Percentiles rank a stretch among this genome's conserved stretches.
These are phyloP conservation scores for Enteromius mattozi DNA, from an alignment of 2,797 vertebrate genomes.

Conservation along the genomic window DNA sequence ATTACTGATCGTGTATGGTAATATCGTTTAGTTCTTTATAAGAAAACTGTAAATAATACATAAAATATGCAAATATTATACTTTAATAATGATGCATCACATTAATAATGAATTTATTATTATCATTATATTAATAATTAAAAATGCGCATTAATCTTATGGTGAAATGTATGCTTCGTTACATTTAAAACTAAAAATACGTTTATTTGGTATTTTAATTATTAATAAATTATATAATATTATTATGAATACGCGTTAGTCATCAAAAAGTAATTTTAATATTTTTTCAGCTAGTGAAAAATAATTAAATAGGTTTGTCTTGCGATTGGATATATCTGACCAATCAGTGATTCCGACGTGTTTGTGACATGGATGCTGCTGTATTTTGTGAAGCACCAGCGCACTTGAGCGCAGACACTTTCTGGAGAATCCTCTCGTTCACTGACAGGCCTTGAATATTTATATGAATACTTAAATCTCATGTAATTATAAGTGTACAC, in stretches of 20 bases:
- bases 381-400: neutral
- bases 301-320: neutral
- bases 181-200: neutral
- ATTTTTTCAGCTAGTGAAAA: neutral
- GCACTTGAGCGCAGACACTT: neutral
- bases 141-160: neutral
- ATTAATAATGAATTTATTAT: neutral
- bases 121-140: neutral
- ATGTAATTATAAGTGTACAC: neutral
- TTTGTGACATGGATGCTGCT: neutral
- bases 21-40: neutral
- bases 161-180: neutral
- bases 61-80: neutral
- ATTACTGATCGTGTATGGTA: neutral
- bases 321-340: neutral
- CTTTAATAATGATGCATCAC: neutral
- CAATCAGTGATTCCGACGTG: slow-evolving; percentile 31
- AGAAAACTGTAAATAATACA: neutral
- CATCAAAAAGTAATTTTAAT: neutral
- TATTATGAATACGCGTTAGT: neutral
- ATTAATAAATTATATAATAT: neutral
- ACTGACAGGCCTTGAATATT: neutral
- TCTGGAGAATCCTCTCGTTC: neutral
- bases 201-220: neutral
- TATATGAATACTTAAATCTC: neutral